Evolutionary conservation across 2,113 vertebrate species (phyloP), one percentile per base, ranked within the genome.

Genomic region (Corythornis cristatus): DNA sequence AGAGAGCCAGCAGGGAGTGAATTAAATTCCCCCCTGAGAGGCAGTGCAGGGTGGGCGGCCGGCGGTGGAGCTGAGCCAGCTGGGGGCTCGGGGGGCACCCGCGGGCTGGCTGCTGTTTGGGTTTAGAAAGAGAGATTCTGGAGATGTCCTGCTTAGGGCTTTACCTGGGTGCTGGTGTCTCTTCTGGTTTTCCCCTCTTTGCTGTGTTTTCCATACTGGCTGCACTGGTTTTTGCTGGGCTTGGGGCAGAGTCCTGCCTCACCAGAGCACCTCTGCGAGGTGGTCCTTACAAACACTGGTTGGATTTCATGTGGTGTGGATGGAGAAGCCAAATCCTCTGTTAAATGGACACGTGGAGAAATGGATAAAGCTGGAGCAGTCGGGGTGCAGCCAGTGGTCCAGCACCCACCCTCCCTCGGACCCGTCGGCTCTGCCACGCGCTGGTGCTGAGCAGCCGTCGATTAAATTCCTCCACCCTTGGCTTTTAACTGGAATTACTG

Each of bases 21-120:
- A 96, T 97, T 78, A 93, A 97, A 95, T 96, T 96, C 95, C 94
- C 97, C 95, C 95, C 88, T 88, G 94, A 94, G 95, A 91, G 79
- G 94, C 64, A 0, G 40, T 11, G 9, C 12, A 9, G 83, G 93
- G 88, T 77, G 60, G 74, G 76, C 28, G 7, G 89, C 57, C 43
- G 12, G 26, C 11, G 3, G 46, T 5, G 60, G 65, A 83, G 88
- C 79, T 10, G 45, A 37, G 92, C 90, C 37, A 51, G 84, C 66
- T 13, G 67, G 53, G 79, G 89, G 3, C 58, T 33, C 3, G 10
- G 1, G 43, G 25, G 86, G 51, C 95, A 83, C 74, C 92, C 11
- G 0, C 0, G 2, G 45, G 60, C 33, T 19, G 5, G 82, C 21
- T 74, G 8, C 6, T 4, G 2, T 45, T 76, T 26, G 86, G n/a